A percentile compares a stretch with the other conserved stretches of the same genome.
Conservation (phyloP, 2,888 invertebrate genomes). For the Parnassius smintheus region DNA sequence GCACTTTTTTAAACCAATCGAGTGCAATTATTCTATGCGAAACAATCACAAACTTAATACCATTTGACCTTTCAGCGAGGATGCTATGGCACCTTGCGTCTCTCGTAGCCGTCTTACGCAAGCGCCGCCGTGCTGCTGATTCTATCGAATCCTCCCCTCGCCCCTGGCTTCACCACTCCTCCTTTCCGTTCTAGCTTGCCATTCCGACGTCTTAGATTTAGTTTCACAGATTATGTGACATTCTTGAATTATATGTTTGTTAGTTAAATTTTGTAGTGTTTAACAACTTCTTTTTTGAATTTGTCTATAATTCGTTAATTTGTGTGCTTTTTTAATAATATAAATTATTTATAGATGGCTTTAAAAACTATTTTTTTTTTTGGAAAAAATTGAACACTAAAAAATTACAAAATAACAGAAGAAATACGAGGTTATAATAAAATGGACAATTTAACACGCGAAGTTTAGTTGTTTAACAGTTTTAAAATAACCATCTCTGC, state of each 20-base stretch:
- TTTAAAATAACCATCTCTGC: constrained; percentile 20
- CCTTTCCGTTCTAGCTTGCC: not conserved
- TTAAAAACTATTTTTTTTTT: too few relatives aligned
- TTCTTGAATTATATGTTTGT: too few relatives aligned
- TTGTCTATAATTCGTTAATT: too few relatives aligned
- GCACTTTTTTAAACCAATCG: too few relatives aligned
- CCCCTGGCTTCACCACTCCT: not conserved
- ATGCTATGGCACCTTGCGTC: constrained; percentile 59
- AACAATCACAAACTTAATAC: constrained; percentile 20
- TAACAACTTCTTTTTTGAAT: too few relatives aligned
- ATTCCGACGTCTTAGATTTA: too few relatives aligned
- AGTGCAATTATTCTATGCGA: constrained; percentile 16
- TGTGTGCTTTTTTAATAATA: too few relatives aligned
- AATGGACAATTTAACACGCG: constrained; percentile 5
- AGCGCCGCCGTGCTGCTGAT: constrained; percentile 53
- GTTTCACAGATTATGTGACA: too few relatives aligned
- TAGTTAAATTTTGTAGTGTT: too few relatives aligned
- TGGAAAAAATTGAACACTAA: too few relatives aligned
- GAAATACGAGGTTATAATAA: constrained; percentile 5
- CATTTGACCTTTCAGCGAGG: constrained; percentile 67
- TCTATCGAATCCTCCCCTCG: constrained; percentile 52
- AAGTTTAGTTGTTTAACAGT: constrained; percentile 3
- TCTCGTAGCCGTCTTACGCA: constrained; percentile 37
- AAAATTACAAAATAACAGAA: too few relatives aligned
- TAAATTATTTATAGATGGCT: too few relatives aligned